These are phyloP conservation scores for Muscicapa adusta DNA, from an alignment of 2,113 vertebrate species.

Conservation along the genomic window DNA sequence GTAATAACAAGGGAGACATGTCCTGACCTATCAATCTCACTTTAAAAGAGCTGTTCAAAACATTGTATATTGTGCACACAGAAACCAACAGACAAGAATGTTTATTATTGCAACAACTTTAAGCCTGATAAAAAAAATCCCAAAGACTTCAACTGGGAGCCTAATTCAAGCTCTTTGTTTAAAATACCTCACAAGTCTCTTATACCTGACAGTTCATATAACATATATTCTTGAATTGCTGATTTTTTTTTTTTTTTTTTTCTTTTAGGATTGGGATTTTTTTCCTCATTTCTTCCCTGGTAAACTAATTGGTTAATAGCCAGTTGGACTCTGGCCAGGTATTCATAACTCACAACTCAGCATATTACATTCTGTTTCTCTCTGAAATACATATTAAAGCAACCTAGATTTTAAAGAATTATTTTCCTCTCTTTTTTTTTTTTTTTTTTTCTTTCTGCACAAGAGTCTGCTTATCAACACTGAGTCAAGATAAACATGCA, in stretches of 20 bases:
- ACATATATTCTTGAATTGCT: background rate
- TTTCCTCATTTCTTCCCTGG: background rate
- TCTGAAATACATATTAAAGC: background rate
- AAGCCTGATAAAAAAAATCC: background rate
- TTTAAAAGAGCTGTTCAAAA: constrained; percentile 1
- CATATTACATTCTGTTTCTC: background rate
- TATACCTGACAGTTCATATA: background rate
- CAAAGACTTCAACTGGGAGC: background rate
- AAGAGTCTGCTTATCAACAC: background rate
- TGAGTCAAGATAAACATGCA: background rate
- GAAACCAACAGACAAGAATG: background rate
- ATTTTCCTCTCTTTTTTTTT: accelerated
- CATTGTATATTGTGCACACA: background rate
- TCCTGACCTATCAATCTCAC: constrained; percentile 15
- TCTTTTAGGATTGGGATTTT: background rate
- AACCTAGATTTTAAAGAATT: background rate
- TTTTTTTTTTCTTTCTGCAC: background rate
- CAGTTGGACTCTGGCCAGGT: background rate
- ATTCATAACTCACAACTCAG: background rate
- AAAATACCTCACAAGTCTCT: background rate
- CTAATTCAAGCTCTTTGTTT: background rate
- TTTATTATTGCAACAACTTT: background rate
- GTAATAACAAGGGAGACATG: background rate
- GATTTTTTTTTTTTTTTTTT: background rate
- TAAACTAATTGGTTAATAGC: background rate